These are phyloP conservation scores for Callocephalon fimbriatum DNA, from an alignment of 2,113 vertebrate genomes.

Conservation along the genomic window DNA sequence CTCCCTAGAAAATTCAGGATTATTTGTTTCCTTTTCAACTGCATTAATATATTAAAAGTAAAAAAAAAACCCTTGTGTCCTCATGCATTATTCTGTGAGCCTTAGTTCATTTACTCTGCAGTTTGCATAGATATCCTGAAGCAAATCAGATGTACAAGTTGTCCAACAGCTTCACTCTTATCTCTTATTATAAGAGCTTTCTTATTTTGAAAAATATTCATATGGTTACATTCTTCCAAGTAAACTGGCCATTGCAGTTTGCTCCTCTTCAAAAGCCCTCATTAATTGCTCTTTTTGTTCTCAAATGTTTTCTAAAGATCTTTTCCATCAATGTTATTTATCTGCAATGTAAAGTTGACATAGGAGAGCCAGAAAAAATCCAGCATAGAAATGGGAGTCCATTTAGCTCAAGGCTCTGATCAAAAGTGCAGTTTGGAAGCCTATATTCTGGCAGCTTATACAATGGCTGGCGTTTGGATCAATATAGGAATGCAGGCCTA, in stretches of 20 bases:
- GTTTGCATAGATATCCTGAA: background rate
- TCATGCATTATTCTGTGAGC: background rate
- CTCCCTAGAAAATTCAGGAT: background rate
- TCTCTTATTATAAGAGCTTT: background rate
- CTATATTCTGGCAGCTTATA: background rate
- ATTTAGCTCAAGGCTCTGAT: slow-evolving; percentile 32
- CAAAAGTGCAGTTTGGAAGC: slow-evolving; percentile 8
- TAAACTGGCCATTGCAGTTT: background rate
- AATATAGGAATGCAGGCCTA: slow-evolving; percentile 53
- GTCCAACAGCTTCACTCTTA: background rate
- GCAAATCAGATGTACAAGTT: background rate
- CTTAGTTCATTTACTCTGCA: background rate
- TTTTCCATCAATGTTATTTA: background rate
- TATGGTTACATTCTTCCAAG: background rate
- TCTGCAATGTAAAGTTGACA: background rate
- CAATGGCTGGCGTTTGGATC: slow-evolving; percentile 61
- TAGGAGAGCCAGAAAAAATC: background rate
- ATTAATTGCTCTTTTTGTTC: background rate
- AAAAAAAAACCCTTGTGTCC: background rate
- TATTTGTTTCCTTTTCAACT: slow-evolving; percentile 48
- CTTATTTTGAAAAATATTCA: background rate
- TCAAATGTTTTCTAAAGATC: background rate
- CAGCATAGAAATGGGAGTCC: background rate
- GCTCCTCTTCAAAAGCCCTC: background rate
- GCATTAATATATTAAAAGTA: background rate